These are phyloP conservation scores for Oncorhynchus clarkii DNA, from an alignment of 2,113 vertebrate genomes.

Conservation along the genomic window DNA sequence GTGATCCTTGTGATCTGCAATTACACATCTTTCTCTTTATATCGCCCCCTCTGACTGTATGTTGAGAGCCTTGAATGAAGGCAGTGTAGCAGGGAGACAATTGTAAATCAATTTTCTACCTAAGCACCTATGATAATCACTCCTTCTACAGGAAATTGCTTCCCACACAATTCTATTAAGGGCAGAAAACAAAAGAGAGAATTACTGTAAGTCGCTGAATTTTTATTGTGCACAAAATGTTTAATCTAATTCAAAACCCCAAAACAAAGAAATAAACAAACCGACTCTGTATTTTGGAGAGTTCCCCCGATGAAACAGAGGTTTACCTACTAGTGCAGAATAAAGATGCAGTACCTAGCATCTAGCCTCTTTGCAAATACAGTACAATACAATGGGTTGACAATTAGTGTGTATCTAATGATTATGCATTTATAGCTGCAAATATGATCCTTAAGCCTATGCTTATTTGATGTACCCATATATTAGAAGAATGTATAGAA, in stretches of 20 bases:
- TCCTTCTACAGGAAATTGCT: conserved; percentile 33
- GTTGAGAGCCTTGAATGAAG: conserved; percentile 7
- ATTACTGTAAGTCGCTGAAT: conserved; percentile 23
- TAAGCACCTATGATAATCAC: conserved; percentile 48
- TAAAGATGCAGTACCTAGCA: too few species aligned
- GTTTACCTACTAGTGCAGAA: too few species aligned
- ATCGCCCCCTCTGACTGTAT: conserved; percentile 19
- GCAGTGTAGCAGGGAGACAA: conserved; percentile 39
- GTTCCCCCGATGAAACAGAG: too few species aligned
- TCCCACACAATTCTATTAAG: conserved; percentile 17
- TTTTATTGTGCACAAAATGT: conserved; percentile 29
- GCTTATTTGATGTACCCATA: too few species aligned
- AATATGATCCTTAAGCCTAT: too few species aligned
- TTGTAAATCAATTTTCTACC: conserved; percentile 48
- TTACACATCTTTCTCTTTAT: conserved; percentile 47
- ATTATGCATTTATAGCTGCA: too few species aligned
- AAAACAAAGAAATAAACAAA: conserved; percentile 29
- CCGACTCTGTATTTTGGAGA: too few species aligned
- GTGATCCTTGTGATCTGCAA: conserved; percentile 33
- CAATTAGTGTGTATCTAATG: too few species aligned
- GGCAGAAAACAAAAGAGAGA: conserved; percentile 21
- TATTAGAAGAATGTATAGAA: too few species aligned
- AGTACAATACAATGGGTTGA: too few species aligned
- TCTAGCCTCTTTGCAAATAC: too few species aligned
- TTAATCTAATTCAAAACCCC: conserved; percentile 12